phyloP scores from a whole-genome alignment of 2,888 invertebrate species.

The Mythimna albipuncta region DNA sequence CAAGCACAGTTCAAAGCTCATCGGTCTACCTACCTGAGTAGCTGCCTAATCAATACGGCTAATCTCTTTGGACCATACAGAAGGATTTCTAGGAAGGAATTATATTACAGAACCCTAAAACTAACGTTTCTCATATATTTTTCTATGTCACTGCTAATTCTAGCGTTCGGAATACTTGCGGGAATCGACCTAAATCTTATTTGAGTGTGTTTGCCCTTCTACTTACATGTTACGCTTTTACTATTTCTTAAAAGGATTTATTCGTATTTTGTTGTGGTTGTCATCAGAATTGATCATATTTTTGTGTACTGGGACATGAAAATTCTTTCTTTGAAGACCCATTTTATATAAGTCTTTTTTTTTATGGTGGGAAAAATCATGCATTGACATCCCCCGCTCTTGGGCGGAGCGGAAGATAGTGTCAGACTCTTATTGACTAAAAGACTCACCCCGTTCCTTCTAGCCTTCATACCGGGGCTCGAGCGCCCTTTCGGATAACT shows the following conservation, averaged over 20 bases:
- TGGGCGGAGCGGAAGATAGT: too few relatives aligned
- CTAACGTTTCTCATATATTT: not conserved
- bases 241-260: conserved; percentile 8
- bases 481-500: too few relatives aligned
- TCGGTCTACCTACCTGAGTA: not conserved
- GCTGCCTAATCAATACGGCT: too few relatives aligned
- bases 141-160: conserved; percentile 26
- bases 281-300: conserved; percentile 19
- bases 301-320: conserved; percentile 3
- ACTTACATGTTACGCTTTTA: not conserved
- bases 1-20: too few relatives aligned
- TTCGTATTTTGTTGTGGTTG: not conserved
- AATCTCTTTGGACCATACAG: not conserved
- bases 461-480: too few relatives aligned
- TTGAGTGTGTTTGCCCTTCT: not conserved
- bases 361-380: too few relatives aligned
- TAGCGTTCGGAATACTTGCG: conserved; percentile 18
- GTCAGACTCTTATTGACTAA: too few relatives aligned
- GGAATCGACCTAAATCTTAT: conserved; percentile 3
- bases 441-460: too few relatives aligned
- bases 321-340: not conserved
- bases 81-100: not conserved
- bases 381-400: too few relatives aligned
- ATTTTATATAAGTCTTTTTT: not conserved
- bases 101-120: conserved; percentile 7